Evolutionary conservation across 2,888 invertebrate species (phyloP), one percentile per base, ranked within the genome.

Genomic region (Norana najaformis): DNA sequence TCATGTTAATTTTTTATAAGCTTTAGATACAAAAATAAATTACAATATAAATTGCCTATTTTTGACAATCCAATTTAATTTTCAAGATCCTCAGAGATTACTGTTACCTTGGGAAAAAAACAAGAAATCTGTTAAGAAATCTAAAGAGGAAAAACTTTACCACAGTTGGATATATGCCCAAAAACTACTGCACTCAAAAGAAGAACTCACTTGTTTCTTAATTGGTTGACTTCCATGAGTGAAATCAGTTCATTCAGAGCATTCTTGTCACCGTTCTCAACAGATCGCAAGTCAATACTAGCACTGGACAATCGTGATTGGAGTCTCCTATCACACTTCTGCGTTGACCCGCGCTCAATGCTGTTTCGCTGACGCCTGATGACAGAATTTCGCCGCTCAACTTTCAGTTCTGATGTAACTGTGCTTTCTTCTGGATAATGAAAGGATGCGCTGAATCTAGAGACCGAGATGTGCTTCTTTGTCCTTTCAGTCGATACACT

Each of bases 211-310:
- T 85, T 85, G 36, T 35, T 35, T 20, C 35, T 35, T 8, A 85
- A 20, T 36, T 85, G 35, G 85, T 23, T 85, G 36, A 37, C 36
- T 37, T 85, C 85, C 85, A 85, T 85, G 35, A 85, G 36, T 23
- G 85, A 85, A 18, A 85, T 85, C 36, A 85, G 85, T 85, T 85
- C 85, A 18, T 85, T 37, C 37, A 85, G 35, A 85, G 85, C 36
- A 36, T 23, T 36, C 23, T 85, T 85, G 0, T 85, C 85, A 36
- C 85, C 16, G 37, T 37, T 37, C 18, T 35, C 36, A 13, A 85
- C 18, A 16, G 37, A 37, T 85, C 37, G 35, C 36, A 23, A 36
- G 85, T 85, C 85, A 16, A 85, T 36, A 14, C 85, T 85, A 23
- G 85, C 85, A 37, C 36, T 85, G 36, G 85, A 85, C 85, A 85